These are phyloP conservation scores for Mythimna impura DNA, from an alignment of 2,888 invertebrate genomes.

Conservation along the genomic window DNA sequence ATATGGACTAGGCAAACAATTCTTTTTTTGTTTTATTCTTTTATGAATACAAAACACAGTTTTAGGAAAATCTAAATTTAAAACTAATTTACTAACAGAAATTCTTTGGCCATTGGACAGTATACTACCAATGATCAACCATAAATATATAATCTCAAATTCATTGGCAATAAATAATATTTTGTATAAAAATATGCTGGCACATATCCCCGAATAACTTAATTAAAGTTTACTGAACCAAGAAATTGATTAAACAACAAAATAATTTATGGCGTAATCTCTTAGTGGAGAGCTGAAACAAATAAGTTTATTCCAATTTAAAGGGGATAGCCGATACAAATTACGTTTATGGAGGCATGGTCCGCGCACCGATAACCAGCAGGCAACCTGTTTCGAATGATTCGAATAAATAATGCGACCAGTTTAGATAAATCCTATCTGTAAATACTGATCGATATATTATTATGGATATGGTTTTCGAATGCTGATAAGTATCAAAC, in stretches of 20 bases:
- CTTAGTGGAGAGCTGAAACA: constrained; percentile 76
- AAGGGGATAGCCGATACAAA: constrained; percentile 84
- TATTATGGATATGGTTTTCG: constrained; percentile 81
- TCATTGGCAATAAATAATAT: constrained; percentile 53
- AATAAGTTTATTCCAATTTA: constrained; percentile 85
- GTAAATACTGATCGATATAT: constrained; percentile 86
- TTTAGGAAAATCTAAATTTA: constrained; percentile 8
- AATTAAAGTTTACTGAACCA: constrained; percentile 73
- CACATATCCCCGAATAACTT: constrained; percentile 60
- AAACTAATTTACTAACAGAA: constrained; percentile 15
- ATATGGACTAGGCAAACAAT: constrained; percentile 31
- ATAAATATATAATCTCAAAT: constrained; percentile 39
- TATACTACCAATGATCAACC: constrained; percentile 30
- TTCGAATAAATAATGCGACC: constrained; percentile 86
- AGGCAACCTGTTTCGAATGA: constrained; percentile 86
- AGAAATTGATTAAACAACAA: constrained; percentile 74
- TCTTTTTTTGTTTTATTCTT: constrained; percentile 17
- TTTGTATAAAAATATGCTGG: constrained; percentile 35
- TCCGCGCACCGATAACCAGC: constrained; percentile 81
- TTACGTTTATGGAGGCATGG: constrained; percentile 86
- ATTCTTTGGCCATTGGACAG: constrained; percentile 22
- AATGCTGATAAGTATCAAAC: constrained; percentile 53
- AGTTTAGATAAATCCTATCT: constrained; percentile 87
- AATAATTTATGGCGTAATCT: constrained; percentile 79
- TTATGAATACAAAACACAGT: background rate